These are phyloP conservation scores for Epinephelus lanceolatus DNA, from an alignment of 2,113 vertebrate species.

Conservation along the genomic window DNA sequence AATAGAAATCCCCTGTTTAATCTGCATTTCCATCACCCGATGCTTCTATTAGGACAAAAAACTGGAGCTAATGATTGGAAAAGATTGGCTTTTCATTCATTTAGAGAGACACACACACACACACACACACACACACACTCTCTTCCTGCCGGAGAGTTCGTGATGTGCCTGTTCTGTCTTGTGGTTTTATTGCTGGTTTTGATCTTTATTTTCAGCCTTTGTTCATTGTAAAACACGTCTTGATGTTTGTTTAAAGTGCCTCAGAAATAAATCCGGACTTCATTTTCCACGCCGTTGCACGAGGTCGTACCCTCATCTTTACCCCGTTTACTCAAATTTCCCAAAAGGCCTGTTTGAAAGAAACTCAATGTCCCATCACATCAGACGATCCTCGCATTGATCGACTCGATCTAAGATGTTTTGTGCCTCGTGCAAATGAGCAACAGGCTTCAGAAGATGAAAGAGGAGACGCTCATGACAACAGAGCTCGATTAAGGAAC, in stretches of 20 bases:
- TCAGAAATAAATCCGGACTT: conserved; percentile 41
- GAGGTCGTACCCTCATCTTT: conserved; percentile 11
- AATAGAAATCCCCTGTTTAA: conserved; percentile 56
- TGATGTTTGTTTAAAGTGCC: conserved; percentile 49
- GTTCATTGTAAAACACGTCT: conserved; percentile 39
- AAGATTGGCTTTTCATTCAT: conserved; percentile 42
- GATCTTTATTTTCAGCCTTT: conserved; percentile 49
- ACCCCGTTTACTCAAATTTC: conserved; percentile 30
- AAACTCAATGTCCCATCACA: conserved; percentile 18
- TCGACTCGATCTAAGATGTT: conserved; percentile 22
- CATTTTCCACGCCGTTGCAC: conserved; percentile 12
- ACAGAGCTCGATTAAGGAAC: conserved; percentile 21
- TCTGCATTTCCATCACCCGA: conserved; percentile 43
- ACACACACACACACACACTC: background rate
- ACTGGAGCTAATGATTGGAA: conserved; percentile 53
- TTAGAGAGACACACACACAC: conserved; percentile 6
- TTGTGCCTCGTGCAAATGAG: conserved; percentile 40
- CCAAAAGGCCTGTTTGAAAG: conserved; percentile 27
- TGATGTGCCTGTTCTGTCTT: conserved; percentile 42
- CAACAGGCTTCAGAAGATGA: conserved; percentile 28
- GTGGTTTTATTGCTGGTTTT: conserved; percentile 35
- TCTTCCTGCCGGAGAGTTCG: conserved; percentile 6
- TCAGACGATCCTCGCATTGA: conserved; percentile 19
- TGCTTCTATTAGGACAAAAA: conserved; percentile 28
- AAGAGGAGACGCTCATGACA: conserved; percentile 6